phyloP scores from a whole-genome alignment of 2,888 invertebrate species.

The Ditylenchus weischeri region DNA sequence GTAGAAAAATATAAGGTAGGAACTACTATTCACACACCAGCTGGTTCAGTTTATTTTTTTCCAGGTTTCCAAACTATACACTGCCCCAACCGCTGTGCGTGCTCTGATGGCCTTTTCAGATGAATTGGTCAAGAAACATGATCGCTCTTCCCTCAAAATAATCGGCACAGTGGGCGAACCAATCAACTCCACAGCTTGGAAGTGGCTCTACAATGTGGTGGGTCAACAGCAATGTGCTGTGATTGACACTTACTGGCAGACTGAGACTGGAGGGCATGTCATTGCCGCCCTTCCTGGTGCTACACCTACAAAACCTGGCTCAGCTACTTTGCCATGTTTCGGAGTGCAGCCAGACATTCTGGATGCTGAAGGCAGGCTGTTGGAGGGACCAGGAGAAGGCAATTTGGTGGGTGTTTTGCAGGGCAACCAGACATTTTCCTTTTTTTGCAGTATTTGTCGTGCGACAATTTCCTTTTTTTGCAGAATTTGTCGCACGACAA shows the following conservation, averaged over 20 bases:
- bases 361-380: conserved; percentile 79
- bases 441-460: no score
- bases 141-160: conserved; percentile 70
- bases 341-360: conserved; percentile 84
- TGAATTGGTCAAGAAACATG: conserved; percentile 73
- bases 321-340: conserved; percentile 96
- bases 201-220: conserved; percentile 57
- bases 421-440: no score
- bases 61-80: conserved; percentile 84
- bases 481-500: no score
- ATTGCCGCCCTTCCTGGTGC: conserved; percentile 91
- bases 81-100: conserved; percentile 94
- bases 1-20: conserved; percentile 79
- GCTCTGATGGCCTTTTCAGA: conserved; percentile 93
- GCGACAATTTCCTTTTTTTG: no score
- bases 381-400: conserved; percentile 85
- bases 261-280: conserved; percentile 74
- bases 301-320: conserved; percentile 93
- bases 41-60: neutral
- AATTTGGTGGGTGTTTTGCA: conserved; percentile 69
- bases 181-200: conserved; percentile 79
- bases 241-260: conserved; percentile 99
- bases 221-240: conserved; percentile 70
- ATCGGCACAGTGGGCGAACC: conserved; percentile 97
- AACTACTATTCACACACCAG: no score